Evolutionary conservation across 2,888 invertebrate species (phyloP).

Genomic region (Diadromus collaris): DNA sequence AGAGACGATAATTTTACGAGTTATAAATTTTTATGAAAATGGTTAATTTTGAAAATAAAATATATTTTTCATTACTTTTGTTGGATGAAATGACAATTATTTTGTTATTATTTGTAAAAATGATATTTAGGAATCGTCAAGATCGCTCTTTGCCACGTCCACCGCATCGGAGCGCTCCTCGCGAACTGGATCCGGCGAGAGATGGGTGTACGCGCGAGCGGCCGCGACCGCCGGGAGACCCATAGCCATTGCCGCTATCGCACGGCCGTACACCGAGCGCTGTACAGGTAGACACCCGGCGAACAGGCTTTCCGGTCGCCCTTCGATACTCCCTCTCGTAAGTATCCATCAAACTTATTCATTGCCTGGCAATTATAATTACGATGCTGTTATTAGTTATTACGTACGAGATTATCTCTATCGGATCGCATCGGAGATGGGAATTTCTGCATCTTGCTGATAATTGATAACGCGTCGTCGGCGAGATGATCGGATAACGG

Average conservation of each 20-base stretch:
- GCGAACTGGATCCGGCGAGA: slow-evolving; percentile 75
- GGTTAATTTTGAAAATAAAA: too few species aligned
- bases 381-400: slow-evolving; percentile 26
- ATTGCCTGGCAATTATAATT: slow-evolving; percentile 51
- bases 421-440: background rate
- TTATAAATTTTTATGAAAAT: too few species aligned
- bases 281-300: slow-evolving; percentile 44
- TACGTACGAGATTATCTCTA: slow-evolving; percentile 40
- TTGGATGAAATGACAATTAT: background rate
- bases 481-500: background rate
- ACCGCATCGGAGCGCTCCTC: slow-evolving; percentile 76
- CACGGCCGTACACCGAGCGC: slow-evolving; percentile 28
- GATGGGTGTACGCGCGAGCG: slow-evolving; percentile 59
- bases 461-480: slow-evolving; percentile 21
- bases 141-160: slow-evolving; percentile 70
- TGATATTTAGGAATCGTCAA: background rate
- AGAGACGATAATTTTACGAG: too few species aligned
- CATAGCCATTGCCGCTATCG: slow-evolving; percentile 61
- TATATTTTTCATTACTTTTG: background rate
- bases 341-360: slow-evolving; percentile 39
- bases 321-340: slow-evolving; percentile 30
- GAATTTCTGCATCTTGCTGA: slow-evolving; percentile 15
- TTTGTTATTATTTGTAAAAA: background rate
- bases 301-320: slow-evolving; percentile 57
- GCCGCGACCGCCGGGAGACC: slow-evolving; percentile 72